Evolutionary conservation across 2,888 invertebrate species (phyloP).

Genomic region (Frankliniella fusca): DNA sequence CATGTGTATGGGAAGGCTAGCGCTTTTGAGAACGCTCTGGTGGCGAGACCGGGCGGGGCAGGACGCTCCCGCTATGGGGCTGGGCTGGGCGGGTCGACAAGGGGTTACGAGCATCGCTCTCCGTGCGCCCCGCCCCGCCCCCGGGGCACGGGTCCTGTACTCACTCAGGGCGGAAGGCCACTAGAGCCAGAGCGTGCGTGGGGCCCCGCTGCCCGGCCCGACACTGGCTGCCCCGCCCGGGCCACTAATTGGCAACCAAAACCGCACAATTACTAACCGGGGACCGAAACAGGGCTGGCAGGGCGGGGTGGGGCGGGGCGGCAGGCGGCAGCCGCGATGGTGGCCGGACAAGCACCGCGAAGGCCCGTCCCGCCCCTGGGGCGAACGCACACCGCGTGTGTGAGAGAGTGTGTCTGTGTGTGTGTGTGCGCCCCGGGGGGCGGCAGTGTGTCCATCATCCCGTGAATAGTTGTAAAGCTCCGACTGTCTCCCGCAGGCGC

Average conservation of each 20-base stretch:
- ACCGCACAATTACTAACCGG: background rate
- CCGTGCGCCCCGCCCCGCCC: background rate
- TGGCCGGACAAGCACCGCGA: no score
- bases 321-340: background rate
- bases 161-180: background rate
- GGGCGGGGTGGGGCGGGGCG: background rate
- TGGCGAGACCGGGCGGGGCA: no score
- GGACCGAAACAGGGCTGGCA: background rate
- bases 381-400: no score
- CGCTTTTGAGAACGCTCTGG: no score
- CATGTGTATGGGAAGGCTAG: no score
- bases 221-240: background rate
- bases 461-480: background rate
- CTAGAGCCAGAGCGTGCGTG: constrained; percentile 20
- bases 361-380: no score
- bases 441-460: no score
- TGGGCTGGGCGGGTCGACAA: no score
- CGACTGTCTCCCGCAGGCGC: background rate
- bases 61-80: no score
- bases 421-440: no score
- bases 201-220: no score
- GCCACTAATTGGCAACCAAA: constrained; percentile 14
- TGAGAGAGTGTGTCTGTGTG: no score
- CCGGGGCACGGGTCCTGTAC: background rate
- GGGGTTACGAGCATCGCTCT: background rate